phyloP scores from a whole-genome alignment of 2,888 invertebrate species.

The Agriopis leucophaearia region DNA sequence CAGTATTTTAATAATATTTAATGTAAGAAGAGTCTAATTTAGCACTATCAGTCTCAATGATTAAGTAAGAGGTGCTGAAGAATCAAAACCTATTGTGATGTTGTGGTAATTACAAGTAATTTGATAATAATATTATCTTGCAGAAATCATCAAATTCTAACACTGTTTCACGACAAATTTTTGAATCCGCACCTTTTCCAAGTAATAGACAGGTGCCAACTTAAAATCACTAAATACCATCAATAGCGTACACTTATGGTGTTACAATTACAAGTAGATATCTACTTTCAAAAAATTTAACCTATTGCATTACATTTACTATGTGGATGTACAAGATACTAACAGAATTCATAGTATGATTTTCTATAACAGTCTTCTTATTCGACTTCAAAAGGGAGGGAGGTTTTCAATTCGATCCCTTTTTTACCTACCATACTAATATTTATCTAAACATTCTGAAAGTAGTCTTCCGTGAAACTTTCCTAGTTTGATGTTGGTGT shows the following conservation, averaged over 20 bases:
- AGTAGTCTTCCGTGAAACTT: conserved; percentile 4
- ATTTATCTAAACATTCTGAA: neutral
- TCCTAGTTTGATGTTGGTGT: conserved; percentile 3
- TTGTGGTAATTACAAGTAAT: conserved; percentile 28
- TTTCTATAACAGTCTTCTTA: too few relatives aligned
- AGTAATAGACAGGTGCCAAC: too few relatives aligned
- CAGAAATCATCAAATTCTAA: neutral
- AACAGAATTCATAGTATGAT: too few relatives aligned
- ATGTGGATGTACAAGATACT: too few relatives aligned
- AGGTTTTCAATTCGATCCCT: too few relatives aligned
- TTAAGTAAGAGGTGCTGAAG: conserved; percentile 17
- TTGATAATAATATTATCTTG: neutral
- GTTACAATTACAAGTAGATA: too few relatives aligned
- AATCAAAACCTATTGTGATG: conserved; percentile 43
- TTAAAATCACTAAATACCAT: too few relatives aligned
- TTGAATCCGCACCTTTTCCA: neutral
- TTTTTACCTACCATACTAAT: too few relatives aligned
- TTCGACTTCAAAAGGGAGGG: too few relatives aligned
- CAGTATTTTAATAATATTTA: conserved; percentile 43
- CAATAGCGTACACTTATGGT: too few relatives aligned
- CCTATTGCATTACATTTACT: too few relatives aligned
- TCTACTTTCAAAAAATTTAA: neutral
- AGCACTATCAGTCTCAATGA: conserved; percentile 33
- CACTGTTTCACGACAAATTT: neutral
- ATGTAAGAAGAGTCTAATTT: conserved; percentile 24